Percentiles rank a stretch among this genome's conserved stretches.
Conservation (phyloP, 2,888 invertebrate species). For the Diplazon laetatorius region DNA sequence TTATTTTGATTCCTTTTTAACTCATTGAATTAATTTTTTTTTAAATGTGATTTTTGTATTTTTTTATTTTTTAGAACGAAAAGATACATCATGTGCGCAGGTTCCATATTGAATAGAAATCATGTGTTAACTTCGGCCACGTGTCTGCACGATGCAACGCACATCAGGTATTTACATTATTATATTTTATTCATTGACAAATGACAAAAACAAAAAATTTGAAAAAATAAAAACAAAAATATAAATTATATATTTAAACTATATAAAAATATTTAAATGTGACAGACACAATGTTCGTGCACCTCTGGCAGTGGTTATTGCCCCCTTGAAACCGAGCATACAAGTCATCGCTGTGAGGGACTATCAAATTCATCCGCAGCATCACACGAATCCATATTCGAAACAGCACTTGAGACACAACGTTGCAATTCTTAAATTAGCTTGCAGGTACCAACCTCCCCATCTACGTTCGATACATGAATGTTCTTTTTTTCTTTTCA, state of each 20-base stretch:
- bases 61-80: conserved; percentile 57
- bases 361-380: conserved; percentile 66
- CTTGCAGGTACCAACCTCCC: no score
- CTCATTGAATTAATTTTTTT: conserved; percentile 16
- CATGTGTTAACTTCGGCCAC: conserved; percentile 72
- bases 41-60: conserved; percentile 18
- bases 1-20: no score
- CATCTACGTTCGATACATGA: no score
- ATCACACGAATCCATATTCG: conserved; percentile 62
- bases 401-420: conserved; percentile 63
- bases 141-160: conserved; percentile 70
- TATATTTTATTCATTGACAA: neutral
- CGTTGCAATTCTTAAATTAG: conserved; percentile 69
- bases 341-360: conserved; percentile 69
- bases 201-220: no score
- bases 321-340: conserved; percentile 54
- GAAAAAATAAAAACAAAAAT: no score
- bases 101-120: conserved; percentile 69
- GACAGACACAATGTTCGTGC: conserved; percentile 71
- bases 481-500: no score
- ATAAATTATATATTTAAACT: no score
- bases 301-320: conserved; percentile 67
- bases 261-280: conserved; percentile 10
- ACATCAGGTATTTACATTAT: conserved; percentile 67
- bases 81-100: conserved; percentile 71